Evolutionary conservation across 2,113 vertebrate species (phyloP).

Genomic region (Halichoerus grypus): DNA sequence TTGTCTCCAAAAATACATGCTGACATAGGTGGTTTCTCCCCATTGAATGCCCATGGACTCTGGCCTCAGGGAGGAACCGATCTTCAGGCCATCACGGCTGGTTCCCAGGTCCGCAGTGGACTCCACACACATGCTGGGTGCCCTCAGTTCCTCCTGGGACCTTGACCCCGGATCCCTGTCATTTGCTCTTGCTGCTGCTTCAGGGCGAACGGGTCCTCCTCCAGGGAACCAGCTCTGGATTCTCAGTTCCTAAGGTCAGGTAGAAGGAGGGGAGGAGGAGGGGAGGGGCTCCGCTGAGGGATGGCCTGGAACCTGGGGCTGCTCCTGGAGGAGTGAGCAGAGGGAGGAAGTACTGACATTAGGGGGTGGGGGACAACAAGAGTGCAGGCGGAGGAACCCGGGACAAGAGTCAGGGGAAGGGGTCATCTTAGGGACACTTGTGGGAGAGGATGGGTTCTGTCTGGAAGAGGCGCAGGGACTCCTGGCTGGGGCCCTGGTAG

Average conservation of each 20-base stretch:
- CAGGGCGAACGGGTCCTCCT: too few relatives aligned
- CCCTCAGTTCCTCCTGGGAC: background rate
- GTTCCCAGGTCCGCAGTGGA: fast-evolving
- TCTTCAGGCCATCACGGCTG: too few relatives aligned
- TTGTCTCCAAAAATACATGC: background rate
- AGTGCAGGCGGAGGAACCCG: background rate
- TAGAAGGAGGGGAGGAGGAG: too few relatives aligned
- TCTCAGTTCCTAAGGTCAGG: too few relatives aligned
- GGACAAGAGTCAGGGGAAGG: background rate
- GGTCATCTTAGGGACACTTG: background rate
- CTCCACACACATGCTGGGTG: background rate
- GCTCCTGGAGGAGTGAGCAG: too few relatives aligned
- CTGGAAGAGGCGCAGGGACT: background rate
- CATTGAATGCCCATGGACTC: too few relatives aligned
- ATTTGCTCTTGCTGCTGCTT: background rate
- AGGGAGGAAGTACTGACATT: too few relatives aligned
- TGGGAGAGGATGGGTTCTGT: background rate
- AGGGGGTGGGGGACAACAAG: background rate
- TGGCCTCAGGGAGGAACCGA: background rate
- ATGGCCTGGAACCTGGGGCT: too few relatives aligned
- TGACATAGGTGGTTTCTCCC: background rate
- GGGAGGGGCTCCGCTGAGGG: too few relatives aligned
- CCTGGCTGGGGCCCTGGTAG: background rate
- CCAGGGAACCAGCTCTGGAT: too few relatives aligned
- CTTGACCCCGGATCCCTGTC: background rate